Base-by-base conservation (phyloP, 1,140 invertebrate genomes). In the Saccostrea cuccullata region DNA sequence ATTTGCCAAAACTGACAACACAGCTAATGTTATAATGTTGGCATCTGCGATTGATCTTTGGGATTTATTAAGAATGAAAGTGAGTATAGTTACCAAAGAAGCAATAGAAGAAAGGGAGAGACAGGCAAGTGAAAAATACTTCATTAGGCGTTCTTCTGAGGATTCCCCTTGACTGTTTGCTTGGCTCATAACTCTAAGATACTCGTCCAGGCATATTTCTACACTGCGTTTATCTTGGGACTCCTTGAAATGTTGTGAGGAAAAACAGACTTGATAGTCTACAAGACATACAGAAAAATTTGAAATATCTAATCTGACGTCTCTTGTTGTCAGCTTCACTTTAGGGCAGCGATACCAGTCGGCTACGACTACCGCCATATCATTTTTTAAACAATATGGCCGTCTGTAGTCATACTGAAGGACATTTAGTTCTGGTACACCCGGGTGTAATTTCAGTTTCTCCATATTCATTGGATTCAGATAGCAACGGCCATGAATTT, bases 301-400 rank as follows among this genome's bases (percentile, higher is more conserved):
- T 12, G 67, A 73, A 13, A 73, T 23, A 73, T 30, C 23, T 11
- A 73, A 26, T 26, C 9, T 73, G 23, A 13, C 67, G 26, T 73
- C 67, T 73, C n/a, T 2, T 30, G 67, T 26, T 23, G 12, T 73
- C 11, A 73, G 23, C 26, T 73, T 73, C 1, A 73, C 23, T 26
- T 73, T 73, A 26, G 67, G 67, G 26, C 67, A 73, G 26, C 67
- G 67, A 26, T 73, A 73, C 67, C 67, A 73, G 13, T 73, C 67
- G 26, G 67, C 67, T 73, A 73, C 67, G n/a, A 30, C 26, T 0
- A 23, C 23, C 67, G 26, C 26, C 67, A 73, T 73, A 23, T 73
- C 8, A 23, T 23, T 23, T 36, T 30, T 73, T 1, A 73, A 73
- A 73, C 67, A 73, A 30, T 30, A 0, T 13, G 20, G 26, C 12